Base-by-base conservation (phyloP, 2,113 vertebrate species). In the Rhinoptilus africanus region DNA sequence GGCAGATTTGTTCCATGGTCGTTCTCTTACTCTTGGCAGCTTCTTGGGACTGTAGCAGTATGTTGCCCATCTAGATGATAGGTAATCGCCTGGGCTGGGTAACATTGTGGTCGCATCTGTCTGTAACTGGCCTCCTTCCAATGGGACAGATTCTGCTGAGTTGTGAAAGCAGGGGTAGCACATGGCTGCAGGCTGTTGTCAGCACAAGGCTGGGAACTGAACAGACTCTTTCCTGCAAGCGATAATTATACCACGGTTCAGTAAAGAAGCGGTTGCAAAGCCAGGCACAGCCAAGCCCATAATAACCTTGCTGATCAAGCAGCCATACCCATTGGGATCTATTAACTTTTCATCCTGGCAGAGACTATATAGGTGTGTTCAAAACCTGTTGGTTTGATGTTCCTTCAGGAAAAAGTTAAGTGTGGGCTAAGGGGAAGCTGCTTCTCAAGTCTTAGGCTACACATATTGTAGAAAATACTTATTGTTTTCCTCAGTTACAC, bases 291-390 rank as follows among this genome's bases (percentile, higher is more conserved):
- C 27, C 48, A 73, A 75, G 60, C 1, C 2, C 53, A 73, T 84
- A 91, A 77, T 88, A 92, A 47, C 66, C 35, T 77, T 78, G 68
- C 56, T 92, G 73, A 89, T 93, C 75, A 85, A 90, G 78, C 71
- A 85, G 45, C 19, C 26, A 10, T 76, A 57, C 71, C 37, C 28
- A 1, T 9, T 41, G 86, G 77, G 79, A 75, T 56, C 88, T 91
- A 86, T 75, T 96, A 91, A 66, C 30, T 69, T 81, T 82, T 93
- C 9, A 56, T 91, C 45, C 54, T 64, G 26, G 15, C n/a, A 60
- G 48, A 79, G 56, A 57, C 37, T 78, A 14, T 12, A 48, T 12
- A 89, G 69, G n/a, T 68, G 41, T 47, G 53, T 66, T 88, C 67
- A 83, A 80, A 90, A 92, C 37, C 50, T 64, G 26, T 59, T 72